phyloP scores from a whole-genome alignment of 2,113 vertebrate genomes.

The Scortum barcoo region DNA sequence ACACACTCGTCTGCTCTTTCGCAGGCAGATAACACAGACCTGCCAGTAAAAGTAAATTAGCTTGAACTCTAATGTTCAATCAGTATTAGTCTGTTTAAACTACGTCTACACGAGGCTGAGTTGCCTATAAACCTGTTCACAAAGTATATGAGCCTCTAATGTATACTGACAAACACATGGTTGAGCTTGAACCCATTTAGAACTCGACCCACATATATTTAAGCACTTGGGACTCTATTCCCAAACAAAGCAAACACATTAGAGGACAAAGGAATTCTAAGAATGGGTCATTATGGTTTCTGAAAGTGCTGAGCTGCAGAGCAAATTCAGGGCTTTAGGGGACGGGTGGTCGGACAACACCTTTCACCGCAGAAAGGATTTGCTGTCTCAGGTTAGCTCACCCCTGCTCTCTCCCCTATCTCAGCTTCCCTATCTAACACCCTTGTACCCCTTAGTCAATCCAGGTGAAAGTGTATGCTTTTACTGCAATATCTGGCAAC shows the following conservation, averaged over 20 bases:
- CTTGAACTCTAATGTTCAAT: background rate
- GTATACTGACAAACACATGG: constrained; percentile 18
- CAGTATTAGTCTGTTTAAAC: background rate
- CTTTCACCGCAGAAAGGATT: constrained; percentile 47
- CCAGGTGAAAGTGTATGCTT: constrained; percentile 56
- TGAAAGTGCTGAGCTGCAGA: constrained; percentile 33
- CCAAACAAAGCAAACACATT: constrained; percentile 48
- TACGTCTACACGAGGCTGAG: background rate
- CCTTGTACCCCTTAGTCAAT: background rate
- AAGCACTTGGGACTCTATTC: constrained; percentile 7
- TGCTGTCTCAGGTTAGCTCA: constrained; percentile 15
- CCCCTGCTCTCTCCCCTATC: background rate
- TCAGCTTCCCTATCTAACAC: no score
- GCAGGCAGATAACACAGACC: background rate
- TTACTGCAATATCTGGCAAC: constrained; percentile 32
- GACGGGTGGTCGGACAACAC: constrained; percentile 25
- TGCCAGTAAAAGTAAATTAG: background rate
- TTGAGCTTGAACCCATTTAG: constrained; percentile 21
- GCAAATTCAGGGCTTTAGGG: constrained; percentile 35
- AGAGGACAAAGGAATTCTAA: constrained; percentile 52
- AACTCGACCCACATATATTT: constrained; percentile 10
- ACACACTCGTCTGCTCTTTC: background rate
- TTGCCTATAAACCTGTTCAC: background rate
- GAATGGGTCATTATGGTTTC: constrained; percentile 65
- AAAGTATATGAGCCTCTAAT: background rate